Evolutionary conservation across 2,888 invertebrate species (phyloP), one percentile per base, ranked within the genome.

Genomic region (Agriopis aurantiaria): DNA sequence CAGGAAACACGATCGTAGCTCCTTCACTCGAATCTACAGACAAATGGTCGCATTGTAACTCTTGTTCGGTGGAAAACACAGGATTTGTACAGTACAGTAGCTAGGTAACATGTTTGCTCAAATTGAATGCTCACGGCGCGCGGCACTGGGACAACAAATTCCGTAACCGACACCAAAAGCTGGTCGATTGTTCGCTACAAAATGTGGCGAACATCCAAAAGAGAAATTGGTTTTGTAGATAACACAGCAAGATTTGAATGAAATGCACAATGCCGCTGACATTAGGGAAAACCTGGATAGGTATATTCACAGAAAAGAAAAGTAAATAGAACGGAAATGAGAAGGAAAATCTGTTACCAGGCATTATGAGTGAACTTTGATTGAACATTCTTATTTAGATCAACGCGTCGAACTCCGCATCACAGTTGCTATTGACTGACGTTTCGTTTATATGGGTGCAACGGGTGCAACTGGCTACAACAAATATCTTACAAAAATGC

Each of bases 61-160:
- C n/a, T 43, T 17, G 57, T 58, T 58, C 3, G n/a, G 56, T 56
- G 3, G 62, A 52, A 69, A 59, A 59, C 66, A 57, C 49, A 70
- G 43, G 46, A 46, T 23, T 59, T 59, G 5, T 41, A 71, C 74
- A 75, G 74, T 78, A 71, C 73, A 74, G 73, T 78, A 74, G 63
- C 71, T 72, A 69, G 75, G 78, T 78, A 78, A 79, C 81, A 74
- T 74, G 75, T 74, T 72, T 72, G 67, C 74, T 79, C 80, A 83
- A 88, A 87, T 85, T 84, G 77, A 78, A 70, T 61, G 71, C 77
- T 85, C 87, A 88, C 88, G 87, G 66, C 71, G 67, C 66, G 53
- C 66, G 68, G 45, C 66, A 63, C 73, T 68, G 62, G 68, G 67
- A 73, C 64, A 63, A 73, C 65, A 72, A 79, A 87, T 86, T 84